phyloP scores from a whole-genome alignment of 2,888 invertebrate species.

The Biston betularia region DNA sequence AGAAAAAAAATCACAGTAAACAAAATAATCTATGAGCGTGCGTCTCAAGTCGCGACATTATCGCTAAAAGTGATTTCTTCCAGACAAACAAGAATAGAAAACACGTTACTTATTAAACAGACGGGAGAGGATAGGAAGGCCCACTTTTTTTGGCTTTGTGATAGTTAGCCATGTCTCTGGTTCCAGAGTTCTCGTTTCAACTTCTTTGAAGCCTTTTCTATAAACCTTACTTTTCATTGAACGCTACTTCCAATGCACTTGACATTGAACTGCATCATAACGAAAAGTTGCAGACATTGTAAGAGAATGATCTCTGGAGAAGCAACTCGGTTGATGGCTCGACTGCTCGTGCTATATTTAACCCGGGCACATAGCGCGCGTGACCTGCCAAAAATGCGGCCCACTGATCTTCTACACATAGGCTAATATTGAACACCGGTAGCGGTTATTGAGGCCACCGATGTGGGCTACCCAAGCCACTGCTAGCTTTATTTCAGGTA shows the following conservation, averaged over 20 bases:
- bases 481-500: not conserved
- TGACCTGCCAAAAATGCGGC: conserved; percentile 81
- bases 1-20: too few relatives aligned
- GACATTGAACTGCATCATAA: conserved; percentile 27
- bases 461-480: conserved; percentile 9
- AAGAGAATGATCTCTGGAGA: conserved; percentile 13
- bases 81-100: too few relatives aligned
- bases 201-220: too few relatives aligned
- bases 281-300: conserved; percentile 12
- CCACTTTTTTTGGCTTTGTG: too few relatives aligned
- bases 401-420: conserved; percentile 72
- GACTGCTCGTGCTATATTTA: conserved; percentile 25
- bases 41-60: too few relatives aligned
- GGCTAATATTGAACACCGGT: conserved; percentile 34
- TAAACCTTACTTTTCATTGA: not conserved
- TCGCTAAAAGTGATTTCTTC: too few relatives aligned
- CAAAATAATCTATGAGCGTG: too few relatives aligned
- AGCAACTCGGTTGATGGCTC: conserved; percentile 4
- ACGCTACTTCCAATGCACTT: conserved; percentile 24
- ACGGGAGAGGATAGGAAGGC: too few relatives aligned
- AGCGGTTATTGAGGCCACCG: conserved; percentile 21
- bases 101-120: too few relatives aligned
- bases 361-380: conserved; percentile 47
- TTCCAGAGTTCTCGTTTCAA: too few relatives aligned
- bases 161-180: not conserved